Percentiles rank a stretch among this genome's conserved stretches.
These are phyloP conservation scores for Brachypterus glaber DNA, from an alignment of 2,888 invertebrate species.

Conservation along the genomic window DNA sequence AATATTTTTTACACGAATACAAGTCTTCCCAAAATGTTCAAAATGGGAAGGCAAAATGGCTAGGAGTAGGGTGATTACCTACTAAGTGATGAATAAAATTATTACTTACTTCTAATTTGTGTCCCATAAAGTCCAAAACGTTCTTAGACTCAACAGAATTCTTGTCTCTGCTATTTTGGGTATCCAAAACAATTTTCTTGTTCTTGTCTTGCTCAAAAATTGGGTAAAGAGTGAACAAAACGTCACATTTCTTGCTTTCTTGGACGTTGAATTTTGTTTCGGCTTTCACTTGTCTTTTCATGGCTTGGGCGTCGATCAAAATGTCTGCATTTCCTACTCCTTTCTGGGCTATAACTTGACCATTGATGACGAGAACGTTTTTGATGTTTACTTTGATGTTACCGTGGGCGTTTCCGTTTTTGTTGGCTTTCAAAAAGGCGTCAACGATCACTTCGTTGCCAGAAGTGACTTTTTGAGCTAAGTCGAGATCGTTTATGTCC, in stretches of 20 bases:
- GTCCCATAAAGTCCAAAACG: slow-evolving; percentile 41
- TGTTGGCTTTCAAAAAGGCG: slow-evolving; percentile 44
- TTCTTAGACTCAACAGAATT: slow-evolving; percentile 56
- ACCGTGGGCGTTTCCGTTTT: slow-evolving; percentile 40
- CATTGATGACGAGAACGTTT: slow-evolving; percentile 51
- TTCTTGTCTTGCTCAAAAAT: slow-evolving; percentile 61
- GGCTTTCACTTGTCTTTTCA: slow-evolving; percentile 51
- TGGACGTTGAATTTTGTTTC: slow-evolving; percentile 53
- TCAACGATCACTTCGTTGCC: slow-evolving; percentile 47
- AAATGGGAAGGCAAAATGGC: too few relatives aligned
- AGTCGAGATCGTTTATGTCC: slow-evolving; percentile 38
- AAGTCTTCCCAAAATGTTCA: too few relatives aligned
- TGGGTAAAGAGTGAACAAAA: slow-evolving; percentile 54
- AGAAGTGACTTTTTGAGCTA: slow-evolving; percentile 45
- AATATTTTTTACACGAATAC: too few relatives aligned
- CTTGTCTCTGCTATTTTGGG: slow-evolving; percentile 51
- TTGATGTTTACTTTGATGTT: slow-evolving; percentile 52
- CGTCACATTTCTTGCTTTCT: slow-evolving; percentile 50
- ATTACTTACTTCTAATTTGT: slow-evolving; percentile 43
- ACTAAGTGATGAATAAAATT: too few relatives aligned
- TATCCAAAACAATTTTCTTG: slow-evolving; percentile 56
- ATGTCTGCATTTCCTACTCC: slow-evolving; percentile 56
- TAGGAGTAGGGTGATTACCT: too few relatives aligned
- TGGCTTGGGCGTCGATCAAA: slow-evolving; percentile 49
- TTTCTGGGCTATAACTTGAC: slow-evolving; percentile 53